Conservation (phyloP, 2,888 invertebrate genomes). For the Linnaemya tessellans region DNA sequence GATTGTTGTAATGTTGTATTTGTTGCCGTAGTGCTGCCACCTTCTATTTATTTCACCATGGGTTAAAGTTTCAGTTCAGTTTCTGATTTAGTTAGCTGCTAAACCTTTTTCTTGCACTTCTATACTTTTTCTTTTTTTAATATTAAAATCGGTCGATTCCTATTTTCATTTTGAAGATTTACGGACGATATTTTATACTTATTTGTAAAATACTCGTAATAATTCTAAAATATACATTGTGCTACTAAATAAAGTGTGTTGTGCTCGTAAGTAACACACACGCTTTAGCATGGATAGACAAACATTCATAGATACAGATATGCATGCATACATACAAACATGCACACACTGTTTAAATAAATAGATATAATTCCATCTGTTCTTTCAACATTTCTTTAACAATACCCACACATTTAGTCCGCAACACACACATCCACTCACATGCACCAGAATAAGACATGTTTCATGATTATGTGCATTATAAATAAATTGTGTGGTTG, state of each 20-base stretch:
- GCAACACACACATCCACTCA: constrained; percentile 9
- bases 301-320: constrained; percentile 5
- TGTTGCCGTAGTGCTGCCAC: no score
- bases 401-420: constrained; percentile 46
- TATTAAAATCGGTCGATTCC: neutral
- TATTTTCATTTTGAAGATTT: neutral
- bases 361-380: constrained; percentile 43
- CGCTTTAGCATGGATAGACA: constrained; percentile 3
- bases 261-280: constrained; percentile 39
- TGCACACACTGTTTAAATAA: constrained; percentile 27
- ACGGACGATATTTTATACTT: constrained; percentile 4
- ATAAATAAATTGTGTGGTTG: neutral
- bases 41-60: no score
- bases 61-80: no score
- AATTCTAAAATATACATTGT: constrained; percentile 35
- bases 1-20: no score
- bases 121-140: neutral
- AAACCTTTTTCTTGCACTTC: neutral
- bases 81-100: neutral
- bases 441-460: neutral
- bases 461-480: neutral
- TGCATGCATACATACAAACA: constrained; percentile 12
- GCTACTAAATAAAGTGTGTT: constrained; percentile 26
- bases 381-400: constrained; percentile 43
- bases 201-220: constrained; percentile 23